Base-by-base conservation (phyloP, 64 coral and sea anemone genomes). In the Pachyseris speciosa region DNA sequence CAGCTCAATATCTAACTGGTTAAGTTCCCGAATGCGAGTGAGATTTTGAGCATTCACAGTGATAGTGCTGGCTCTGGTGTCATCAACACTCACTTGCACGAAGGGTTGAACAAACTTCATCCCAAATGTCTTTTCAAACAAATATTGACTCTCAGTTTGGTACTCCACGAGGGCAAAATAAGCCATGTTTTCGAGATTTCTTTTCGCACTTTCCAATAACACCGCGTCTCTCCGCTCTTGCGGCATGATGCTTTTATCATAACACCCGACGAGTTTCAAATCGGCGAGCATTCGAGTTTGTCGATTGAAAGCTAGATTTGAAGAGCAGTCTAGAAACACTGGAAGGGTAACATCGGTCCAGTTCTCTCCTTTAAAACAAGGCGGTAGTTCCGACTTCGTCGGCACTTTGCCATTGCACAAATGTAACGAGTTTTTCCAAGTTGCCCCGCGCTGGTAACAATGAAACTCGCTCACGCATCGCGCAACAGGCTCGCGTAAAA, bases 141-240 rank as follows among this genome's bases (percentile, higher is more conserved):
- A 95, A 52, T 95, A 98, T 53, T 98, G 93, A 87, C 91, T 98
- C 66, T 98, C 93, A 9, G 67, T 93, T 40, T 99, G 93, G 69
- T 95, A 93, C 85, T 99, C 96, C 22, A 94, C 58, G 19, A 99
- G 87, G 36, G 93, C 96, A 84, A 99, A 99, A 92, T 95, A 99
- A 41, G 96, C 85, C 96, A 99, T 92, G 24, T 69, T 92, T 53
- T 81, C 72, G 17, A 99, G 91, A 68, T 95, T 99, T 53, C 37
- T 77, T 42, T 77, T 99, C 1, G 93, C 96, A 87, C 96, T 99
- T 86, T 90, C 41, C 2, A 99, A 69, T 64, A 95, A 86, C 22
- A 90, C 89, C 74, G 86, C 83, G 5, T 90, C 34, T 31, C 93
- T 81, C 3, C 72, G 81, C 60, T 79, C 75, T 24, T 59, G 88